Base-by-base conservation (phyloP, 1,140 invertebrate species). In the Ceratoteleas bidentatus region DNA sequence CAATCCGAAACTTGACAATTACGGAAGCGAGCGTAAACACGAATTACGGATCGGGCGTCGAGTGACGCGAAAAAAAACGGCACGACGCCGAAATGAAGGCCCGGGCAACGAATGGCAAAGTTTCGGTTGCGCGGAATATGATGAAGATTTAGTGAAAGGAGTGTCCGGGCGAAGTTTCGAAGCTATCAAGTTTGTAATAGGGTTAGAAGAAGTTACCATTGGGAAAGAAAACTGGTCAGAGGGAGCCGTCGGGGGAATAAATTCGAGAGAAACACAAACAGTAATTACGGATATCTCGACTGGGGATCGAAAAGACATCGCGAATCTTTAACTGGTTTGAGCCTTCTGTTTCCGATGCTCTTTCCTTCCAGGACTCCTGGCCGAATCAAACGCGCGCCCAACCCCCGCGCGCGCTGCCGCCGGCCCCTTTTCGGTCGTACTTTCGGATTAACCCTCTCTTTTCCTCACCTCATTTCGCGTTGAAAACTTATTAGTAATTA, bases 401-500 rank as follows among this genome's bases (percentile, higher is more conserved):
- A 24, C 58, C 58, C 57, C 45, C 47, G 47, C 72, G 24, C 24
- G 24, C 24, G 24, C 24, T 24, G 24, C 24, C 24, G 24, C 65
- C 45, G 70, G 50, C 76, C 84, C 85, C 87, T 85, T 87, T 88
- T 88, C 65, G 83, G 87, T 89, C 88, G 89, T 90, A 90, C 89
- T 90, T 91, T 90, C 75, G 87, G 90, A 91, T 91, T 91, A 91
- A 91, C 88, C 89, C 88, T 89, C 89, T 90, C 89, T 88, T 91
- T 90, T 91, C 90, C 88, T 90, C 90, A 90, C 90, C 90, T 91
- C 87, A 89, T 91, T 91, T 90, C 88, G 90, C 87, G 90, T 90
- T 89, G 90, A 91, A 91, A 91, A 91, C 90, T 91, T 91, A 91
- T 91, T 91, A 91, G 89, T 90, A 90, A 91, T 91, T 91, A 90